phyloP scores from a whole-genome alignment of 2,888 invertebrate species.

The Scaptomyza tumidula region DNA sequence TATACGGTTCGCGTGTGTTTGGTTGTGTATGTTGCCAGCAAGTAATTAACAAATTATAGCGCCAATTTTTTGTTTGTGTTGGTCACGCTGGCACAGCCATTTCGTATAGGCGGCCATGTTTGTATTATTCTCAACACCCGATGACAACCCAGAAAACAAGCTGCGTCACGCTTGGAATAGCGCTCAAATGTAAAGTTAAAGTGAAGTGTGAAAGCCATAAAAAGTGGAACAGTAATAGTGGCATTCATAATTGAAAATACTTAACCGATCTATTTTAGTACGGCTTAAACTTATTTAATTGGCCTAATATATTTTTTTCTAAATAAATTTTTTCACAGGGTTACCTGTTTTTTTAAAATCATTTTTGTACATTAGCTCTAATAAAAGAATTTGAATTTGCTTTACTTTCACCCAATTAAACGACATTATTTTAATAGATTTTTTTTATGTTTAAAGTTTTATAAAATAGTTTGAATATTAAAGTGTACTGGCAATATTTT shows the following conservation, averaged over 20 bases:
- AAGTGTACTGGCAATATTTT: no score
- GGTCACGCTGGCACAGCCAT: conserved; percentile 60
- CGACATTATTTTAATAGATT: no score
- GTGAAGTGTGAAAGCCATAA: conserved; percentile 13
- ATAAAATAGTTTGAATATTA: no score
- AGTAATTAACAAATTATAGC: conserved; percentile 63
- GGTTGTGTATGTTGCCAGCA: conserved; percentile 10
- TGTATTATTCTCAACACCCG: conserved; percentile 52
- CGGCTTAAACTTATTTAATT: conserved; percentile 22
- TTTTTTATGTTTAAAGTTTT: no score
- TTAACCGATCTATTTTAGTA: conserved; percentile 8
- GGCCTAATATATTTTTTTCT: not conserved
- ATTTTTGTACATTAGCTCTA: no score
- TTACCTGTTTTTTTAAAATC: no score
- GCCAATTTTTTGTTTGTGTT: conserved; percentile 38
- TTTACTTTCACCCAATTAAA: conserved; percentile 17
- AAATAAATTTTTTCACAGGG: not conserved
- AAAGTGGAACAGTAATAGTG: not conserved
- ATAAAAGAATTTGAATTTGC: no score
- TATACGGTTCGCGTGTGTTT: conserved; percentile 10
- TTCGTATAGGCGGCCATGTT: conserved; percentile 57
- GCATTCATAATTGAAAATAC: conserved; percentile 14
- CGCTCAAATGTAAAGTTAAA: conserved; percentile 24
- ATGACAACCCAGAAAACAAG: conserved; percentile 41
- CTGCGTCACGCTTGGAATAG: conserved; percentile 69